Percentiles rank a stretch among this genome's conserved stretches.
Conservation (phyloP, 2,797 vertebrate genomes). For the Peromyscus attwateri region DNA sequence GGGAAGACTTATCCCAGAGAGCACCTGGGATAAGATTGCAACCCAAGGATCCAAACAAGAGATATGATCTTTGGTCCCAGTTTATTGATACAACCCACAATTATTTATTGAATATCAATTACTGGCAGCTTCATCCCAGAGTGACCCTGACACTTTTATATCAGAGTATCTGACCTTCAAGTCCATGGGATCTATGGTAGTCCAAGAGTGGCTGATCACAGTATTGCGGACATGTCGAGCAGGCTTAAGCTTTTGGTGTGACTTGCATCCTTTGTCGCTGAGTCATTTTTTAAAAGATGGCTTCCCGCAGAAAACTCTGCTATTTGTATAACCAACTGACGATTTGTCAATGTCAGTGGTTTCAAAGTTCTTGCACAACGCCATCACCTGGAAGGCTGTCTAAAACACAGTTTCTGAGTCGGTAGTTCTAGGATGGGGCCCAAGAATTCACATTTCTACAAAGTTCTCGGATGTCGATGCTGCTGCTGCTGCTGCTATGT, state of each 20-base stretch:
- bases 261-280: neutral
- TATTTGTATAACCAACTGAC: neutral
- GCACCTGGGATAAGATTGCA: neutral
- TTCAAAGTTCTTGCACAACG: neutral
- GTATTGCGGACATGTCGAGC: neutral
- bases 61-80: neutral
- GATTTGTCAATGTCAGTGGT: neutral
- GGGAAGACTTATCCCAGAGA: neutral
- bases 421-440: neutral
- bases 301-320: neutral
- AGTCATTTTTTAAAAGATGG: neutral
- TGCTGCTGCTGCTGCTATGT: neutral
- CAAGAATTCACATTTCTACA: neutral
- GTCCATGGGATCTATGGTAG: neutral
- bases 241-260: neutral
- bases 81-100: neutral
- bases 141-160: neutral
- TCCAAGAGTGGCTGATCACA: neutral
- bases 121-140: neutral
- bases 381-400: neutral
- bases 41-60: neutral
- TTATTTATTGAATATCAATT: neutral
- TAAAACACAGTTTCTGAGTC: neutral
- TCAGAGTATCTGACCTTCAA: neutral
- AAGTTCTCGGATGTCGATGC: neutral